Evolutionary conservation across 2,888 invertebrate genomes (phyloP), one percentile per base, ranked within the genome.

Genomic region (Drosophila mayaguana): DNA sequence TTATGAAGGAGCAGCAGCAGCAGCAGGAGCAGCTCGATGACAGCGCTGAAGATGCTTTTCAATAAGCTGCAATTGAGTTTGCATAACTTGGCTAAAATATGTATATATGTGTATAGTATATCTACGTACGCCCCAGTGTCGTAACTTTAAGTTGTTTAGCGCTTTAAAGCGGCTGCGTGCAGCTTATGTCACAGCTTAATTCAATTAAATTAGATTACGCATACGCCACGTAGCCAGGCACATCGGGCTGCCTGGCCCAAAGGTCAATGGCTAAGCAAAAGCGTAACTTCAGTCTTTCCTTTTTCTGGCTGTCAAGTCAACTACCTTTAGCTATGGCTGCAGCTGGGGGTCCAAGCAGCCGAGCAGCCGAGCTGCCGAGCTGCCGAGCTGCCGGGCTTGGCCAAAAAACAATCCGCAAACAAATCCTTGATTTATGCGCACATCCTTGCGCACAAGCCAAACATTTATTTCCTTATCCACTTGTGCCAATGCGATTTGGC

Each of bases 381-480:
- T 25, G 25, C 25, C 25, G 25, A 6, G 25, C 25, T 25, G 25
- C 25, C 25, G 16, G 25, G 16, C 8, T 45, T 25, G 43, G 18
- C 36, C 57, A 56, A 62, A 51, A 53, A 88, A 76, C 74, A 88
- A 89, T 90, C 90, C 84, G 82, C 90, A 90, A 88, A 88, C 88
- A 88, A 88, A 90, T 90, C 90, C 89, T 87, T 88, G 88, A 88
- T 88, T 88, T 88, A 90, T 88, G 90, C 89, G 74, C 88, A 86
- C 87, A 87, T 89, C 88, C 88, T 89, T 80, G 80, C 72, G 84
- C 78, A 79, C 81, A 81, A 86, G 83, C 81, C 87, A 90, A 88
- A 84, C 89, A 88, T 88, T 88, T 90, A 88, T 88, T 90, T 90
- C 88, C 88, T 88, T 88, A 90, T 88, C 89, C 88, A 90, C 90